Conservation (phyloP, 2,113 vertebrate species). For the Oreochromis niloticus region DNA sequence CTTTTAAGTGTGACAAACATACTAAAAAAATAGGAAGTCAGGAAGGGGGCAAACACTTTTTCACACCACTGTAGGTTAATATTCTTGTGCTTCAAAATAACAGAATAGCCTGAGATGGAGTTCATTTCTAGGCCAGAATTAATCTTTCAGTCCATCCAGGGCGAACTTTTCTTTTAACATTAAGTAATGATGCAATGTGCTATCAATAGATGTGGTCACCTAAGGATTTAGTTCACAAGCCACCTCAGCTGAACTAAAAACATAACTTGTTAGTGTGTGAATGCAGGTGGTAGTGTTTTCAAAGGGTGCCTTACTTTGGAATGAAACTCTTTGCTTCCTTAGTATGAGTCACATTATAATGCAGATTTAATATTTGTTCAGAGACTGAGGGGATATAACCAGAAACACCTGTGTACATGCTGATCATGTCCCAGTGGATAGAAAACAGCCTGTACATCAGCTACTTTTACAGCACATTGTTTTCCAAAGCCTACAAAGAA, state of each 20-base stretch:
- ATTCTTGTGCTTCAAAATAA: background rate
- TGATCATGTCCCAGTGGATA: background rate
- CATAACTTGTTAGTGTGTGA: background rate
- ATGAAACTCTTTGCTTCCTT: background rate
- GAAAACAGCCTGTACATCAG: background rate
- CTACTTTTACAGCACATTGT: background rate
- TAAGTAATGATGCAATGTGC: background rate
- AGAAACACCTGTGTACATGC: conserved; percentile 27
- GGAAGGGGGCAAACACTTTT: background rate
- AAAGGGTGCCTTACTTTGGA: background rate
- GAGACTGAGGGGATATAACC: background rate
- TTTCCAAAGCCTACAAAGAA: background rate
- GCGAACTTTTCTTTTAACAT: background rate
- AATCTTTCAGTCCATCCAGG: background rate
- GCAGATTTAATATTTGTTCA: conserved; percentile 20
- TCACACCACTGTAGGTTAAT: background rate
- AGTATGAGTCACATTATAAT: background rate
- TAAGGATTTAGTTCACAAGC: background rate
- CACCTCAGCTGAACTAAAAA: background rate
- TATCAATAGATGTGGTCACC: background rate
- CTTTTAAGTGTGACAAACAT: background rate
- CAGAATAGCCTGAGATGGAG: background rate
- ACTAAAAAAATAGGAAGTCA: background rate
- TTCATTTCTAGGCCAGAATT: background rate
- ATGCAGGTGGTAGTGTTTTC: background rate